These are phyloP conservation scores for Agonopterix subpropinquella DNA, from an alignment of 2,888 invertebrate species.

Conservation along the genomic window DNA sequence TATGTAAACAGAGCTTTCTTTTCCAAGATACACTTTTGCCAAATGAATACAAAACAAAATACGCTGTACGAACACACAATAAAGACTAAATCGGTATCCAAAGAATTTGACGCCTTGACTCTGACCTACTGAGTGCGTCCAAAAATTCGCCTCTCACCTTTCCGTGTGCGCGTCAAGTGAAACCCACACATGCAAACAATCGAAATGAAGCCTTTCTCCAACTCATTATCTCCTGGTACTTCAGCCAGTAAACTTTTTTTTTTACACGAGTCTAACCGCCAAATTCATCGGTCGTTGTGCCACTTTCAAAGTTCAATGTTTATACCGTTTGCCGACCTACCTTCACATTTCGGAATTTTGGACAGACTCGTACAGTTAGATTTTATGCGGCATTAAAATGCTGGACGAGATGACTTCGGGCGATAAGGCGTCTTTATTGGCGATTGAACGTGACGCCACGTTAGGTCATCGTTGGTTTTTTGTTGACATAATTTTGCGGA, in stretches of 20 bases:
- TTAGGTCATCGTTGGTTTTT: neutral
- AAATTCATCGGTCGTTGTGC: conserved; percentile 55
- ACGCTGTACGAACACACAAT: neutral
- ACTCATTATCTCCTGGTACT: conserved; percentile 62
- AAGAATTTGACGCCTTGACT: neutral
- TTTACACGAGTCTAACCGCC: conserved; percentile 48
- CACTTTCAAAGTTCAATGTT: conserved; percentile 54
- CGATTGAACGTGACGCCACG: conserved; percentile 20
- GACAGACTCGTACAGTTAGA: conserved; percentile 59
- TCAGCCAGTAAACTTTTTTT: conserved; percentile 44
- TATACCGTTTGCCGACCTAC: conserved; percentile 72
- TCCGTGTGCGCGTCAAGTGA: conserved; percentile 7
- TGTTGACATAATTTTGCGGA: neutral
- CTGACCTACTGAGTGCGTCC: neutral
- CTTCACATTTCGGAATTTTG: conserved; percentile 64
- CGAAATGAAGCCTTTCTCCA: conserved; percentile 56
- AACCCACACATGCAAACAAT: conserved; percentile 20
- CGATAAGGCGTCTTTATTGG: conserved; percentile 37
- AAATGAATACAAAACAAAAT: neutral
- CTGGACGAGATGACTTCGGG: conserved; percentile 43
- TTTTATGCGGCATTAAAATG: conserved; percentile 64
- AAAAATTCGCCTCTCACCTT: conserved; percentile 37
- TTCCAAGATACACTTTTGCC: neutral
- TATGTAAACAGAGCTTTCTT: conserved; percentile 37
- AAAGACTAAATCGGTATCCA: neutral